Percentiles rank a stretch among this genome's conserved stretches.
Conservation (phyloP, 2,888 invertebrate genomes). For the Spilarctia lutea region DNA sequence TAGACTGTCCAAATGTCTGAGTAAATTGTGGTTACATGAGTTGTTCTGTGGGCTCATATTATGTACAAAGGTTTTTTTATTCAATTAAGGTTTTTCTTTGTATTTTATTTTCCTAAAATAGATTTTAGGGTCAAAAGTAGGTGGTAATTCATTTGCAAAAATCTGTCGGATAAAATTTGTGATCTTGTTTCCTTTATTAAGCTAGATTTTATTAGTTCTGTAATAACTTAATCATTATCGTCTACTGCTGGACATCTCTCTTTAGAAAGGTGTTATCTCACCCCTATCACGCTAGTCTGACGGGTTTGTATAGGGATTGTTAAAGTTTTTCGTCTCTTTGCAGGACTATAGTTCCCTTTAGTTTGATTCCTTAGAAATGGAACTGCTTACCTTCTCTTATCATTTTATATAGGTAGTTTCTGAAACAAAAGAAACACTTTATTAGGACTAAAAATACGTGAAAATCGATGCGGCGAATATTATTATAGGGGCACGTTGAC, state of each 20-base stretch:
- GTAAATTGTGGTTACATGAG: constrained; percentile 45
- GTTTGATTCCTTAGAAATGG: no score
- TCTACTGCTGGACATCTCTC: no score
- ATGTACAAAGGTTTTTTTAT: constrained; percentile 22
- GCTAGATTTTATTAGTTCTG: neutral
- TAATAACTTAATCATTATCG: no score
- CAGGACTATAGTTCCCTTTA: no score
- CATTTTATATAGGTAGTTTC: neutral
- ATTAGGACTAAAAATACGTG: constrained; percentile 8
- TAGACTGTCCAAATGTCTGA: constrained; percentile 51
- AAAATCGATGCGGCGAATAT: constrained; percentile 48
- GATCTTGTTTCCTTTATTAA: neutral
- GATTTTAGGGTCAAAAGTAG: neutral
- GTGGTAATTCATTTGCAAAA: neutral
- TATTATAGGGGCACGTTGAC: constrained; percentile 37
- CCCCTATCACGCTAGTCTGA: no score
- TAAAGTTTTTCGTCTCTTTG: no score
- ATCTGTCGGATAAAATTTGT: neutral
- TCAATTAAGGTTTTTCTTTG: constrained; percentile 8
- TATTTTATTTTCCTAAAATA: neutral
- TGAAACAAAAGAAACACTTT: neutral
- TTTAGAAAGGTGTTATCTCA: no score
- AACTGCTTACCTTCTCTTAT: neutral
- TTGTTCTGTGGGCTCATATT: constrained; percentile 25
- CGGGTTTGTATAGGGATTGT: no score